These are phyloP conservation scores for Argya squamiceps DNA, from an alignment of 2,797 vertebrate genomes.

Conservation along the genomic window DNA sequence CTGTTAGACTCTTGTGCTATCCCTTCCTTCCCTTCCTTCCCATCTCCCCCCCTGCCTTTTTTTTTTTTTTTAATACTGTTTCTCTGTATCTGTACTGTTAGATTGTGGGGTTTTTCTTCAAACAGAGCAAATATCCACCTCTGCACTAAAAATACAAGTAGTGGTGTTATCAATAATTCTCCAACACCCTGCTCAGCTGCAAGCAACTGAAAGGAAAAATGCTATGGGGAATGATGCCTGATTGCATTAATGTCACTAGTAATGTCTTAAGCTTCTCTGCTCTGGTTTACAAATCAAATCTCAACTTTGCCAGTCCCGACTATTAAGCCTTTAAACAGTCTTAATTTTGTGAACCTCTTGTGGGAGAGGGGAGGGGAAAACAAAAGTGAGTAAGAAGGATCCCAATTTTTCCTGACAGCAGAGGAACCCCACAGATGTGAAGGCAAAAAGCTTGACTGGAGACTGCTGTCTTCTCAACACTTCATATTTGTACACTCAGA, in stretches of 20 bases:
- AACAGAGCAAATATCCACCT: neutral
- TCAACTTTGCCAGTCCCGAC: slow-evolving; percentile 22
- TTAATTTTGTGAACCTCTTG: slow-evolving; percentile 12
- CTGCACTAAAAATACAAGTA: neutral
- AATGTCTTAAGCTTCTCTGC: slow-evolving; percentile 17
- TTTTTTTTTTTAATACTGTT: neutral
- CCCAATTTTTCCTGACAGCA: neutral
- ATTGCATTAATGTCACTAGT: slow-evolving; percentile 45
- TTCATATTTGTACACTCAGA: neutral
- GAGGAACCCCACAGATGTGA: neutral
- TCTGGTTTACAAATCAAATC: slow-evolving; percentile 46
- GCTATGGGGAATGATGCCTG: neutral
- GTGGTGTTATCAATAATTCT: neutral
- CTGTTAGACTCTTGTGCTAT: neutral
- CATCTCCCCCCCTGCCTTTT: rapidly evolving
- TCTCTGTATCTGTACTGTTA: neutral
- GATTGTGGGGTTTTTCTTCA: neutral
- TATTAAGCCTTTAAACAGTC: slow-evolving; percentile 20
- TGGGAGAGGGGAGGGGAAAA: neutral
- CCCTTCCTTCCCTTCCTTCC: neutral
- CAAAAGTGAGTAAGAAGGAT: neutral
- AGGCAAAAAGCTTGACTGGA: neutral
- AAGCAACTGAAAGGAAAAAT: neutral
- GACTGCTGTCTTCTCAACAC: neutral
- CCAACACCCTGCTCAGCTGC: neutral